These are phyloP conservation scores for Urosaurus nigricauda DNA, from an alignment of 2,797 vertebrate species.

Conservation along the genomic window DNA sequence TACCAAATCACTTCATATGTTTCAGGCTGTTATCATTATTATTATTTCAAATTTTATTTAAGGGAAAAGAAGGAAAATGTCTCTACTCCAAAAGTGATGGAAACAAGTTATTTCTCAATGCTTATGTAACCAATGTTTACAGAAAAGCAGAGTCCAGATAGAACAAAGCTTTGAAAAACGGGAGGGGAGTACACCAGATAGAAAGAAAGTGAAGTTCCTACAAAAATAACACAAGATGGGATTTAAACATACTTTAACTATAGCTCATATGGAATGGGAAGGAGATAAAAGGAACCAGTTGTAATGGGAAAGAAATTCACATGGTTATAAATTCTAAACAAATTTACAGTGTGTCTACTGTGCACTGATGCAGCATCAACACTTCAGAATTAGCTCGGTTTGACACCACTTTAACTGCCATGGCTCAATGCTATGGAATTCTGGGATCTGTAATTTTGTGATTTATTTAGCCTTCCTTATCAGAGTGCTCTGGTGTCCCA, in stretches of 20 bases:
- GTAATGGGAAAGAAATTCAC: not conserved
- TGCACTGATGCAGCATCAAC: no score
- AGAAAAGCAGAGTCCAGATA: constrained; percentile 1
- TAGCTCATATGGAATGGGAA: not conserved
- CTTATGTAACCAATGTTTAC: constrained; percentile 2
- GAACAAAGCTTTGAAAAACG: not conserved
- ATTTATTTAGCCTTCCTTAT: no score
- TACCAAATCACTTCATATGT: not conserved
- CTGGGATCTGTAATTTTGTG: no score
- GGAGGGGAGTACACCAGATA: not conserved
- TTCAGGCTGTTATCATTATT: not conserved
- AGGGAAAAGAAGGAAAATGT: not conserved
- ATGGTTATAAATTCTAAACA: not conserved
- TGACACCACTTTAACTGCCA: no score
- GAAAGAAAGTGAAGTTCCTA: not conserved
- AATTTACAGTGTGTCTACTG: not conserved
- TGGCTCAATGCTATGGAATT: no score
- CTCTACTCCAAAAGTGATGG: not conserved
- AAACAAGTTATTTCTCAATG: not conserved
- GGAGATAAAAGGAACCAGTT: not conserved
- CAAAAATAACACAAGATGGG: not conserved
- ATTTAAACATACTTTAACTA: not conserved
- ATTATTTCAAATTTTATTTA: not conserved
- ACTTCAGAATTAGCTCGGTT: no score
- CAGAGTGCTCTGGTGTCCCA: no score